These are phyloP conservation scores for Zaprionus inermis DNA, from an alignment of 1,140 invertebrate genomes.

Conservation along the genomic window DNA sequence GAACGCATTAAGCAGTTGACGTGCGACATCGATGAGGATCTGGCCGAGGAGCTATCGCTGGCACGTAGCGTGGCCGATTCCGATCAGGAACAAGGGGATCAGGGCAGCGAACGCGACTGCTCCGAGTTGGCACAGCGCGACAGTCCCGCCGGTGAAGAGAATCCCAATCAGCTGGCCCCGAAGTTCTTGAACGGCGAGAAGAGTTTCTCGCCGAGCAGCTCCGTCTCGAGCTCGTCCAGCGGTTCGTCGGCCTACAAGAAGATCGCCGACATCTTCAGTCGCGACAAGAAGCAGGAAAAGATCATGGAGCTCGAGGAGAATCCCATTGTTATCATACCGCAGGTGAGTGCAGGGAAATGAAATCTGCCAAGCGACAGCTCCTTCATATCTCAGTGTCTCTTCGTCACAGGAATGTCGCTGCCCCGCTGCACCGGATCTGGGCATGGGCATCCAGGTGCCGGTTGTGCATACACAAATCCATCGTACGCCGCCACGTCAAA, in stretches of 20 bases:
- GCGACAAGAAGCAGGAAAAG: slow-evolving; percentile 84
- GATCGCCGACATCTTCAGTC: slow-evolving; percentile 88
- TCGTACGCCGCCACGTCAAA: slow-evolving; percentile 80
- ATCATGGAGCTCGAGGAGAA: slow-evolving; percentile 84
- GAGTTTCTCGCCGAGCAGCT: slow-evolving; percentile 86
- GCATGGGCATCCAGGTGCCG: slow-evolving; percentile 85
- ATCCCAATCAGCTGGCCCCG: slow-evolving; percentile 77
- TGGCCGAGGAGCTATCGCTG: slow-evolving; percentile 61
- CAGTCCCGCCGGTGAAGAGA: slow-evolving; percentile 86
- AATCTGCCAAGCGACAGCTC: not conserved
- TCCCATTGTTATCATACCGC: slow-evolving; percentile 84
- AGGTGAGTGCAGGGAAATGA: slow-evolving; percentile 36
- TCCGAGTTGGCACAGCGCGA: slow-evolving; percentile 83
- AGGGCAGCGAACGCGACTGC: slow-evolving; percentile 48
- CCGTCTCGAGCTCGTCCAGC: slow-evolving; percentile 85
- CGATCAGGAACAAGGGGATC: slow-evolving; percentile 42
- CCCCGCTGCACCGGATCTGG: slow-evolving; percentile 85
- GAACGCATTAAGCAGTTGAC: slow-evolving; percentile 92
- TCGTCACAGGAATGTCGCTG: slow-evolving; percentile 75
- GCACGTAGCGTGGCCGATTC: slow-evolving; percentile 53
- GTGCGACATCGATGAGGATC: slow-evolving; percentile 90
- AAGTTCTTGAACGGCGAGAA: slow-evolving; percentile 83
- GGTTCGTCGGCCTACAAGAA: slow-evolving; percentile 88
- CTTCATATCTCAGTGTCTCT: not conserved
- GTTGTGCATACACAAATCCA: slow-evolving; percentile 80